A percentile compares a stretch with the other conserved stretches of the same genome.
Conservation (phyloP, 2,113 vertebrate genomes). For the Dromiciops gliroides region DNA sequence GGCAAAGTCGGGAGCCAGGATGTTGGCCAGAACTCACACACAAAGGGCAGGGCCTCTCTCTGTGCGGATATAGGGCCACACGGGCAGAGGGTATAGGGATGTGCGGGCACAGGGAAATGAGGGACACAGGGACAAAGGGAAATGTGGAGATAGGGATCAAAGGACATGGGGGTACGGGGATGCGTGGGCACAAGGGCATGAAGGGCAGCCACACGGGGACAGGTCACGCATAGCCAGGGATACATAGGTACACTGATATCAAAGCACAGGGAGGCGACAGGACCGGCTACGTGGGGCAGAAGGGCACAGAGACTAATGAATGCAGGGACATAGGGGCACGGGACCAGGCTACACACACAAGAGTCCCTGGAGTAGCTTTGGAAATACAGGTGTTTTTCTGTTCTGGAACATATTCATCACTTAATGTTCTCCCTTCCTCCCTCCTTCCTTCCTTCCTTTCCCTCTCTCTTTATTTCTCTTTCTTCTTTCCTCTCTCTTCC, state of each 20-base stretch:
- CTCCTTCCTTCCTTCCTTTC: too few relatives aligned
- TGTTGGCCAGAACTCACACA: neutral
- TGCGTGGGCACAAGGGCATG: neutral
- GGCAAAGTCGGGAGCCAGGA: neutral
- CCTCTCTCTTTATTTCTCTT: too few relatives aligned
- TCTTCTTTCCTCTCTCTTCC: too few relatives aligned
- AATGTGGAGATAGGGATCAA: neutral
- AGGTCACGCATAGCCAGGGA: neutral
- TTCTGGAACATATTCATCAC: neutral
- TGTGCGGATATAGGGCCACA: neutral
- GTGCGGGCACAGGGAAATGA: too few relatives aligned
- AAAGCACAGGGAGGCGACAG: neutral
- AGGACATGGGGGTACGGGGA: neutral
- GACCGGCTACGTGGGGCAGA: neutral
- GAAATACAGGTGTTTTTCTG: neutral
- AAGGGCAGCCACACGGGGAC: neutral
- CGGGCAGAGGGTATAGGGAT: neutral
- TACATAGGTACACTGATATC: neutral
- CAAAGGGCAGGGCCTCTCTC: neutral
- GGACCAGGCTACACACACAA: neutral
- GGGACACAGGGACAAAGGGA: neutral
- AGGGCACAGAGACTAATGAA: neutral
- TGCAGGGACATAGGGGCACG: neutral
- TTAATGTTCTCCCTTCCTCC: neutral
- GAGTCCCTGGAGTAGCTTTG: neutral